Base-by-base conservation (phyloP, 2,113 vertebrate species). In the Pipra filicauda region DNA sequence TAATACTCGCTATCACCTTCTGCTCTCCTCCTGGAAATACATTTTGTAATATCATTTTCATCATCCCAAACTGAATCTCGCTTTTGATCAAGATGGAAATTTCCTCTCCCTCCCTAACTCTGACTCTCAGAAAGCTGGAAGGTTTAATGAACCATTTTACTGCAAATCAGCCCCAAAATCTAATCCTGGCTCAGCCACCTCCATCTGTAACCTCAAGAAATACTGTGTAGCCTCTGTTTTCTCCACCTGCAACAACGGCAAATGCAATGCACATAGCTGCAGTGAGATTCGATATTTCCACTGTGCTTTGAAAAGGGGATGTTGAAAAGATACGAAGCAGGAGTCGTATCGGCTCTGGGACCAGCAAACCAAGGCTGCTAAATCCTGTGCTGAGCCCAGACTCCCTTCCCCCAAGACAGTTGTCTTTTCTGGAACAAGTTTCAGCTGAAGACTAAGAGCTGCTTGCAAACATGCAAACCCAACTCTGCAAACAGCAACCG, bases 381-480 rank as follows among this genome's bases (percentile, higher is more conserved):
- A 95, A 97, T 92, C 91, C 88, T 89, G 44, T 44, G 77, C 70
- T 78, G 69, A 91, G 88, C 76, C 57, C 92, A 90, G 65, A 44
- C 85, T 92, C 90, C 92, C 95, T 59, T 94, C 86, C 91, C 91
- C 85, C 86, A 88, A 91, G 95, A 91, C 90, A 94, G 73, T 88
- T 92, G 95, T 94, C 95, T 96, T 96, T 96, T 58, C 94, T 96
- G 95, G 95, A 96, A 96, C 92, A 96, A 95, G 92, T 92, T 94
- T 92, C 91, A 91, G 76, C 71, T 92, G 91, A 96, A 94, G 85
- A 93, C 76, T 78, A 91, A 94, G 93, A 75, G 87, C 89, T 97
- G 91, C 91, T 96, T 95, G 88, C 95, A 96, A 96, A 96, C 85
- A 93, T 5, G 11, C 85, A 88, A 93, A 82, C 76, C 49, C 37